These are phyloP conservation scores for Cordylochernes scorpioides DNA, from an alignment of 2,888 invertebrate genomes.

Conservation along the genomic window DNA sequence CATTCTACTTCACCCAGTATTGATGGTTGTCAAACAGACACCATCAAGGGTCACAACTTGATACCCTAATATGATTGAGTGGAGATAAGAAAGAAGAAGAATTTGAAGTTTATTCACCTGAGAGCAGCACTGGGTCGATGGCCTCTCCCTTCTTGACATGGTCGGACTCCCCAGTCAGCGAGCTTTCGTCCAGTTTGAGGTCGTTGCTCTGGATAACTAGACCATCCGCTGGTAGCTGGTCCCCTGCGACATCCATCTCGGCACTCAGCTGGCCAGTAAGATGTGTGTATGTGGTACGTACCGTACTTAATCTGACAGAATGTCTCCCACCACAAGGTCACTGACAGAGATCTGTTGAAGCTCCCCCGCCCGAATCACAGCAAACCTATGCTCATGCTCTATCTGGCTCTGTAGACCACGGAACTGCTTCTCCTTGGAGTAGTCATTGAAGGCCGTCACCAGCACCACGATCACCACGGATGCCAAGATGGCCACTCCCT, in stretches of 20 bases:
- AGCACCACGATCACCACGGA: slow-evolving; percentile 96
- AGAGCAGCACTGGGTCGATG: slow-evolving; percentile 85
- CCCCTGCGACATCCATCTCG: slow-evolving; percentile 30
- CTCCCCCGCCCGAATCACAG: slow-evolving; percentile 71
- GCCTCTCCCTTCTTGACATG: slow-evolving; percentile 90
- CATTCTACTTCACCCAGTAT: too few relatives aligned
- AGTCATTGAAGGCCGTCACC: slow-evolving; percentile 98
- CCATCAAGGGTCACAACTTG: too few relatives aligned
- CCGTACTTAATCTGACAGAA: slow-evolving; percentile 51
- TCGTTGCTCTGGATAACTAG: slow-evolving; percentile 93
- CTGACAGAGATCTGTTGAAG: slow-evolving; percentile 80
- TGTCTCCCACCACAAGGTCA: slow-evolving; percentile 92
- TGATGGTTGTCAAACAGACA: too few relatives aligned
- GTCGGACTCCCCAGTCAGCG: slow-evolving; percentile 89
- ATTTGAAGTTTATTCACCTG: too few relatives aligned
- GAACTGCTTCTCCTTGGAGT: slow-evolving; percentile 97
- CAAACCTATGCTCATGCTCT: slow-evolving; percentile 94
- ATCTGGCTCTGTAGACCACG: slow-evolving; percentile 88
- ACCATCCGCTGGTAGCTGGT: slow-evolving; percentile 92
- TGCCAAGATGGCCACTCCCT: slow-evolving; percentile 92
- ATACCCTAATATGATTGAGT: too few relatives aligned
- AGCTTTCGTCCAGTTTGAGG: slow-evolving; percentile 94
- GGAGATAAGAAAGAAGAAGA: too few relatives aligned
- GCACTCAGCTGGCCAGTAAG: too few relatives aligned
- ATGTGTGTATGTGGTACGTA: slow-evolving; percentile 4